Evolutionary conservation across 2,888 invertebrate genomes (phyloP).

Genomic region (Lumbricus terrestris): DNA sequence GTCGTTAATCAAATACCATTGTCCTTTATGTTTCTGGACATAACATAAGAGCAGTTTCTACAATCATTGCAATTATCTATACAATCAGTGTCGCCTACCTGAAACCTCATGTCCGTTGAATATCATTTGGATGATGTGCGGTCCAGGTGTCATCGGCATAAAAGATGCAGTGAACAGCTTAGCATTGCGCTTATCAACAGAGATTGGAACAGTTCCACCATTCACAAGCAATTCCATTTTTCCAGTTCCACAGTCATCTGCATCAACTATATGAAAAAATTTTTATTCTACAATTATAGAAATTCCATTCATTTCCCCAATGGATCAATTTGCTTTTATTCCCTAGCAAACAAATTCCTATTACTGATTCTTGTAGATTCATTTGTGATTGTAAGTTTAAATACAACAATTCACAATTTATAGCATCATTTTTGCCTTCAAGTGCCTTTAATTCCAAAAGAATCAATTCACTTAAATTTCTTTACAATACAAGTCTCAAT

Average conservation of each 20-base stretch:
- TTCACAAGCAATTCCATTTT: slow-evolving; percentile 98
- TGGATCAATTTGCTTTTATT: neutral
- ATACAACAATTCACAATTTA: no score
- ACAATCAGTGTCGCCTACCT: slow-evolving; percentile 17
- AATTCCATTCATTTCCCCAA: neutral
- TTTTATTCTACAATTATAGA: neutral
- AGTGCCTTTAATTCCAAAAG: neutral
- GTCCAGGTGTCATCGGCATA: slow-evolving; percentile 61
- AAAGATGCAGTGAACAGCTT: slow-evolving; percentile 96
- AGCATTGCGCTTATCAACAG: slow-evolving; percentile 68
- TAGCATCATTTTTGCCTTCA: neutral
- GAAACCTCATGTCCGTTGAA: slow-evolving; percentile 32
- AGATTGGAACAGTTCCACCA: slow-evolving; percentile 83
- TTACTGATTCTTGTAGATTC: neutral
- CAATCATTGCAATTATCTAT: neutral
- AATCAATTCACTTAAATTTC: neutral
- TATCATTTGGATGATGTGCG: slow-evolving; percentile 30
- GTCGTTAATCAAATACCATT: neutral
- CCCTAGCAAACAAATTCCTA: neutral
- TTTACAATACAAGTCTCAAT: neutral
- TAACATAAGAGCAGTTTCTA: neutral
- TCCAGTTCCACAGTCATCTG: slow-evolving; percentile 95
- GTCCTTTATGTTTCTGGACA: neutral
- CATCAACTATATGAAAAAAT: slow-evolving; percentile 70
- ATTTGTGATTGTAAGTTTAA: no score